These are phyloP conservation scores for Cryptops parisi DNA, from an alignment of 2,888 invertebrate genomes.

Conservation along the genomic window DNA sequence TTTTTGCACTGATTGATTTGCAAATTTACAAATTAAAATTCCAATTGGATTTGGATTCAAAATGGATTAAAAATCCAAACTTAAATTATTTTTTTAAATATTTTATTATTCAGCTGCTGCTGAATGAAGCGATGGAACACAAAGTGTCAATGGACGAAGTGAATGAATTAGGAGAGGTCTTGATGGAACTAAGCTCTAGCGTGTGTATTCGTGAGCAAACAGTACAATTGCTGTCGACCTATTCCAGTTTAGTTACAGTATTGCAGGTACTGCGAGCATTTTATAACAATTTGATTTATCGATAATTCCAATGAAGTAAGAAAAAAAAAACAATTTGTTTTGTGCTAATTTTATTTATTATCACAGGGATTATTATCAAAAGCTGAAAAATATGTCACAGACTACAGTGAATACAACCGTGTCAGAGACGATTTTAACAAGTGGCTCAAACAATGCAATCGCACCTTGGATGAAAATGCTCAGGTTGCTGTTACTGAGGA, in stretches of 20 bases:
- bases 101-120: conserved; percentile 40
- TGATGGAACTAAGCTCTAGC: conserved; percentile 74
- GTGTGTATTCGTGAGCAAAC: conserved; percentile 74
- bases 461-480: conserved; percentile 64
- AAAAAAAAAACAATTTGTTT: conserved; percentile 11
- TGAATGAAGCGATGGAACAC: conserved; percentile 57
- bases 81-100: background rate
- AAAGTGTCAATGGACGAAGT: conserved; percentile 67
- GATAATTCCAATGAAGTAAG: conserved; percentile 7
- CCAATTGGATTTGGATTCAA: background rate
- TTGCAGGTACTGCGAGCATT: conserved; percentile 58
- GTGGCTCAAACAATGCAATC: conserved; percentile 69
- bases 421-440: conserved; percentile 66
- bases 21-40: background rate
- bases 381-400: conserved; percentile 77
- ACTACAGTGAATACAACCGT: conserved; percentile 79
- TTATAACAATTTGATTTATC: conserved; percentile 1
- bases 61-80: background rate
- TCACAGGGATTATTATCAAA: conserved; percentile 50
- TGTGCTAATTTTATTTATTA: conserved; percentile 4
- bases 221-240: conserved; percentile 64
- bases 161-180: conserved; percentile 68
- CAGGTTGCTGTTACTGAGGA: conserved; percentile 59
- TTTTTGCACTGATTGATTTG: conserved; percentile 1
- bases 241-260: conserved; percentile 59